phyloP scores from a whole-genome alignment of 2,797 vertebrate species.

The Xyrichtys novacula region DNA sequence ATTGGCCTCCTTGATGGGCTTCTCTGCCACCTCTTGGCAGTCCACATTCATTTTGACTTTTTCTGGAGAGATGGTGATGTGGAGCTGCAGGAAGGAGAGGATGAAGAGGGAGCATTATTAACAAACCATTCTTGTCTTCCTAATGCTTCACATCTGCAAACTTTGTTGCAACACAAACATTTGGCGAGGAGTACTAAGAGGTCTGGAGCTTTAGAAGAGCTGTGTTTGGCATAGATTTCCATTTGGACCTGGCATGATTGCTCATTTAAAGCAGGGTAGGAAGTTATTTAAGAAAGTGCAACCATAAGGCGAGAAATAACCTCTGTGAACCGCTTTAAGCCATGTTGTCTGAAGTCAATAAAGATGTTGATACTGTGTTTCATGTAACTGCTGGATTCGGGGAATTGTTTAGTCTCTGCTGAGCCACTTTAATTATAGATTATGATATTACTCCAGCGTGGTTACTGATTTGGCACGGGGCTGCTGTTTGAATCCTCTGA shows the following conservation, averaged over 20 bases:
- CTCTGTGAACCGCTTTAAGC: conserved; percentile 44
- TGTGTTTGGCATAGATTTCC: conserved; percentile 47
- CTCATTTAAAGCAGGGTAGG: conserved; percentile 33
- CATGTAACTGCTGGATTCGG: conserved; percentile 45
- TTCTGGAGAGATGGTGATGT: conserved; percentile 93
- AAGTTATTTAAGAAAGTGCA: conserved; percentile 47
- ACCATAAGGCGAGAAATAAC: conserved; percentile 48
- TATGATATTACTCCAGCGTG: conserved; percentile 54
- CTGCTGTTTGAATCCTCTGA: conserved; percentile 57
- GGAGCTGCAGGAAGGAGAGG: conserved; percentile 86
- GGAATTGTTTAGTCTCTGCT: conserved; percentile 64
- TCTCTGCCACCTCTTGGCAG: conserved; percentile 95
- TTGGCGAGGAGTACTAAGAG: conserved; percentile 43
- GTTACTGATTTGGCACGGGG: conserved; percentile 56
- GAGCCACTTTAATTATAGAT: conserved; percentile 67
- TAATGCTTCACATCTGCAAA: conserved; percentile 26
- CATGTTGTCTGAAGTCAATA: conserved; percentile 31
- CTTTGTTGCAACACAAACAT: conserved; percentile 47
- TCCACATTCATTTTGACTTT: conserved; percentile 95
- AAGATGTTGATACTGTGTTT: conserved; percentile 52
- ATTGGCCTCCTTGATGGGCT: conserved; percentile 92
- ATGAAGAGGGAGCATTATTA: conserved; percentile 46
- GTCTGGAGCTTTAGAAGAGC: conserved; percentile 43
- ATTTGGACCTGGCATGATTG: conserved; percentile 45
- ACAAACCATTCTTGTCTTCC: conserved; percentile 51